Conservation (phyloP, 2,113 vertebrate species). For the Poicephalus gulielmi region DNA sequence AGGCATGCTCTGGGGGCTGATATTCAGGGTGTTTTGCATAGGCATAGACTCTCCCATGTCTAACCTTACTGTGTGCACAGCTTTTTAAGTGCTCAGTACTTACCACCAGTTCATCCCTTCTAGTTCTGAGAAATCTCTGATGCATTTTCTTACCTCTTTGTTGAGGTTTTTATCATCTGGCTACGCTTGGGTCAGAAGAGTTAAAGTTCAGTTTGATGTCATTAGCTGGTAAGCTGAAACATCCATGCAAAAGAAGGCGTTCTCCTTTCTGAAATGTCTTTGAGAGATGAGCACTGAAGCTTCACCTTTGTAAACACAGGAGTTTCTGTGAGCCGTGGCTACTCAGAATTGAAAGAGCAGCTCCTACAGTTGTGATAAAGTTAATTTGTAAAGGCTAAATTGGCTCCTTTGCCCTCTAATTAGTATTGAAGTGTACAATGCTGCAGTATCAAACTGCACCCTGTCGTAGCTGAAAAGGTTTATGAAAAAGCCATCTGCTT, state of each 20-base stretch:
- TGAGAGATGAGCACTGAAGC: neutral
- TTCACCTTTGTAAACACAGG: neutral
- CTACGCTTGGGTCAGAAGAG: neutral
- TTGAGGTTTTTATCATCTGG: neutral
- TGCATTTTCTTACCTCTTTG: neutral
- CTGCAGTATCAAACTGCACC: neutral
- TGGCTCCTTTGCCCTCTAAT: neutral
- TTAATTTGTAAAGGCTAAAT: neutral
- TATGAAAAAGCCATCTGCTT: conserved; percentile 11
- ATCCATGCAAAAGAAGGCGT: neutral
- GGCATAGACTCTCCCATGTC: neutral
- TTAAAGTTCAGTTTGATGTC: neutral
- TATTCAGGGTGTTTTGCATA: neutral
- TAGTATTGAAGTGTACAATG: neutral
- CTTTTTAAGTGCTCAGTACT: neutral
- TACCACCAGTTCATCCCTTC: neutral
- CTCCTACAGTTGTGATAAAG: neutral
- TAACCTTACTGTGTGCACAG: neutral
- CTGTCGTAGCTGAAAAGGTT: neutral
- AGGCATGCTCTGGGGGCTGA: neutral
- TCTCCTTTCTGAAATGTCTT: neutral
- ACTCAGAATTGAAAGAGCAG: neutral
- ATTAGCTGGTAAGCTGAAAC: neutral
- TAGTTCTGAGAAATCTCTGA: neutral
- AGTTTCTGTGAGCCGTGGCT: neutral